phyloP scores from a whole-genome alignment of 2,888 invertebrate species.

The Suillia variegata region DNA sequence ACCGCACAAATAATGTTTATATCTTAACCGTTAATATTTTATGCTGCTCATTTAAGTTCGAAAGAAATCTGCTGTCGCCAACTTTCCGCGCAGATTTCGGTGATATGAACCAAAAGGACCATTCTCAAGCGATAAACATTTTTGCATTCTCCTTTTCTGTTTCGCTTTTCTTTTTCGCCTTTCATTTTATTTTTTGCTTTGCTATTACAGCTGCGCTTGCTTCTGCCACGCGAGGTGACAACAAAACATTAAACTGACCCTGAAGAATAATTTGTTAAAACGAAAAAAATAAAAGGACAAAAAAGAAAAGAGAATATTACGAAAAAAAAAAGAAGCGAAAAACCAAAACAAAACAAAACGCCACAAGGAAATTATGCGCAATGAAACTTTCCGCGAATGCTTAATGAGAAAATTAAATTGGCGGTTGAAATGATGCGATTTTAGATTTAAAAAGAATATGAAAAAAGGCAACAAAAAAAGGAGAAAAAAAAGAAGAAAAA shows the following conservation, averaged over 20 bases:
- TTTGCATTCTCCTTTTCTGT: background rate
- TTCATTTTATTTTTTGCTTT: background rate
- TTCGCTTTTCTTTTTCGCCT: background rate
- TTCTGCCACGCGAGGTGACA: background rate
- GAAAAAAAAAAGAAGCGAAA: too few relatives aligned
- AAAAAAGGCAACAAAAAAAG: background rate
- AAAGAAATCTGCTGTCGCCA: background rate
- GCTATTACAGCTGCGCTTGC: background rate
- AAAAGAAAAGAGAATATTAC: too few relatives aligned
- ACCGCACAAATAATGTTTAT: too few relatives aligned
- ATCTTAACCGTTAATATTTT: too few relatives aligned
- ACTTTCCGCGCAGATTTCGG: background rate
- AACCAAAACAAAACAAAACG: background rate
- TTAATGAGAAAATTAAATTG: conserved; percentile 12
- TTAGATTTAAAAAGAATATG: background rate
- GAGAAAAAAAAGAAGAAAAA: too few relatives aligned
- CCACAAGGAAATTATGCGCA: conserved; percentile 5
- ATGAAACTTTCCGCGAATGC: conserved; percentile 3
- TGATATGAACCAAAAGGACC: background rate
- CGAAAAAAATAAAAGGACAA: background rate
- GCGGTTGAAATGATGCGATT: conserved; percentile 11
- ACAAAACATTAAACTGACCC: background rate
- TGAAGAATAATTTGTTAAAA: background rate
- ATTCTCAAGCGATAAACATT: background rate
- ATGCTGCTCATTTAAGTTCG: too few relatives aligned